Evolutionary conservation across 2,113 vertebrate genomes (phyloP), one percentile per base, ranked within the genome.

Genomic region (Limanda limanda): DNA sequence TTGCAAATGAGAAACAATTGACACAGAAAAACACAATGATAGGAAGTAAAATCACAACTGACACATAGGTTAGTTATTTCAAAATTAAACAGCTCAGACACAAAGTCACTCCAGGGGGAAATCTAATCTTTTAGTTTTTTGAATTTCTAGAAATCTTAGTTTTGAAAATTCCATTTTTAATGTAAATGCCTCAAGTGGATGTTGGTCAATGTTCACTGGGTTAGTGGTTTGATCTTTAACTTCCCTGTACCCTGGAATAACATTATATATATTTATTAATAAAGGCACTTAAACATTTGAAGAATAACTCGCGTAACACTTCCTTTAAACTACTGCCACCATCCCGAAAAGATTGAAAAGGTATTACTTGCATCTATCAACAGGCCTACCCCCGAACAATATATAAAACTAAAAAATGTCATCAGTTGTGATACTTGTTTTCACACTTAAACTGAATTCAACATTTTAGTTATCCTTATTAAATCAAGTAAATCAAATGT

Each of bases 151-250:
- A 72, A 74, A 74, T 0, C 1, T 7, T 37, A 27, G 9, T 37
- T 83, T 54, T 67, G 6, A 18, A 78, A 83, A 62, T 56, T 8
- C 13, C 0, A 15, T 60, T 65, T 65, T 21, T 52, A 56, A 56
- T 9, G 11, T 1, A 15, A 12, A 47, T 47, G 45, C 10, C 13
- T 47, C 14, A 1, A 13, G 23, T 25, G 56, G 23, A 6, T 6
- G 14, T 27, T 27, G 24, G n/a, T 10, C 13, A 8, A n/a, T 23
- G 18, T 51, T 51, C 48, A 31, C 48, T 20, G 18, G 48, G 4
- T 51, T 56, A 12, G 54, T 7, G 14, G 5, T 58, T 27, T 27
- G 56, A 27, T 25, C 56, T 24, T 25, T 58, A 10, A 14, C 56
- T 25, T 12, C 24, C 55, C 55, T 56, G 55, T 2, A 7, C 20